Conservation (phyloP, 1,140 invertebrate genomes). For the Daktulosphaira vitifoliae region DNA sequence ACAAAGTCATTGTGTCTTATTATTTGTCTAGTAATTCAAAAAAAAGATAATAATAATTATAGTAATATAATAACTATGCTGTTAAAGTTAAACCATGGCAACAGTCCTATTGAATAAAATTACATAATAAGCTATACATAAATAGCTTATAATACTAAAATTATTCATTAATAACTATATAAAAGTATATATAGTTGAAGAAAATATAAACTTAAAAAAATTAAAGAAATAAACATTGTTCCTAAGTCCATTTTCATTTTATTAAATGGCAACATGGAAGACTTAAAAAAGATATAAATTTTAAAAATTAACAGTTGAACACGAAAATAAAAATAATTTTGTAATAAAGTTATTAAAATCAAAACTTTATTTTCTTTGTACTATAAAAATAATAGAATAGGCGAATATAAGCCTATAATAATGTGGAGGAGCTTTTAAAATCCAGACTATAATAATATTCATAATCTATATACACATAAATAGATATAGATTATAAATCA, state of each 20-base stretch:
- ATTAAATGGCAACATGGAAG: constrained; percentile 33
- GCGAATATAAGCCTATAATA: constrained; percentile 4
- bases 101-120: constrained; percentile 28
- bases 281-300: constrained; percentile 25
- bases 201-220: constrained; percentile 27
- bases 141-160: constrained; percentile 32
- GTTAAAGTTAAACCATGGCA: constrained; percentile 28
- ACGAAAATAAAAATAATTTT: constrained; percentile 30
- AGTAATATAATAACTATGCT: constrained; percentile 21
- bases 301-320: constrained; percentile 32
- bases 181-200: background rate
- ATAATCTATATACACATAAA: too few species aligned
- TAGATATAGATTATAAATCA: too few species aligned
- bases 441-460: constrained; percentile 25
- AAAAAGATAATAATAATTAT: constrained; percentile 27
- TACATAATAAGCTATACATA: constrained; percentile 22
- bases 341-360: constrained; percentile 30
- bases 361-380: constrained; percentile 33
- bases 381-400: constrained; percentile 33
- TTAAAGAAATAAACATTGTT: constrained; percentile 29
- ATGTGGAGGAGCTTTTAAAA: constrained; percentile 23
- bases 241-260: constrained; percentile 33
- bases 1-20: constrained; percentile 18
- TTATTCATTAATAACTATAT: constrained; percentile 29
- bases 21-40: background rate